Percentiles rank a stretch among this genome's conserved stretches.
These are phyloP conservation scores for Calliscelio sp. DNA, from an alignment of 2,888 invertebrate species.

Conservation along the genomic window DNA sequence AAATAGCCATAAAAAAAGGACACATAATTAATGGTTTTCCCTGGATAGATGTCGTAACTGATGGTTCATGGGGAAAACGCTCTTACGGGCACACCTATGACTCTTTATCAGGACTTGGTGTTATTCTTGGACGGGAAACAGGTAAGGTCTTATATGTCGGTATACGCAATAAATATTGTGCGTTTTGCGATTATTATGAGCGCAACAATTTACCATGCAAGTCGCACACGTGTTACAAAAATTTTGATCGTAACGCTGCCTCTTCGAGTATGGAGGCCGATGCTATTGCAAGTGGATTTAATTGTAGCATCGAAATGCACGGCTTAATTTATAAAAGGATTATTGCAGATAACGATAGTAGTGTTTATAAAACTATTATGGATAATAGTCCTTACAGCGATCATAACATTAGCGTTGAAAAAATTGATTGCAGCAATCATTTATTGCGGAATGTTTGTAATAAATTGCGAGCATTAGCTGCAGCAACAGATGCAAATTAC, in stretches of 20 bases:
- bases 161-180: no score
- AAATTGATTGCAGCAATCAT: not conserved
- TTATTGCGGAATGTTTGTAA: not conserved
- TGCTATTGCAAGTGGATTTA: not conserved
- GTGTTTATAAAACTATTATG: no score
- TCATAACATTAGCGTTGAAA: no score
- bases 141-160: no score
- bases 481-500: not conserved
- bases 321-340: no score
- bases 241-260: slow-evolving; percentile 2
- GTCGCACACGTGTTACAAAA: not conserved
- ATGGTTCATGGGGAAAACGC: slow-evolving; percentile 14
- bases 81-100: no score
- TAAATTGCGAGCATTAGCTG: not conserved
- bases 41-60: no score
- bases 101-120: not conserved
- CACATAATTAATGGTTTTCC: not conserved
- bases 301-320: not conserved
- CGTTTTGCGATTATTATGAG: slow-evolving; percentile 4
- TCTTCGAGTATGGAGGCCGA: no score
- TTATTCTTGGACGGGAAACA: no score
- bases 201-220: not conserved
- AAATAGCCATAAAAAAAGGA: not conserved
- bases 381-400: not conserved
- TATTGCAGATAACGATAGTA: no score